Evolutionary conservation across 35 echinoderm and acorn worm genomes (phyloP).

Genomic region (Amphiura filiformis): DNA sequence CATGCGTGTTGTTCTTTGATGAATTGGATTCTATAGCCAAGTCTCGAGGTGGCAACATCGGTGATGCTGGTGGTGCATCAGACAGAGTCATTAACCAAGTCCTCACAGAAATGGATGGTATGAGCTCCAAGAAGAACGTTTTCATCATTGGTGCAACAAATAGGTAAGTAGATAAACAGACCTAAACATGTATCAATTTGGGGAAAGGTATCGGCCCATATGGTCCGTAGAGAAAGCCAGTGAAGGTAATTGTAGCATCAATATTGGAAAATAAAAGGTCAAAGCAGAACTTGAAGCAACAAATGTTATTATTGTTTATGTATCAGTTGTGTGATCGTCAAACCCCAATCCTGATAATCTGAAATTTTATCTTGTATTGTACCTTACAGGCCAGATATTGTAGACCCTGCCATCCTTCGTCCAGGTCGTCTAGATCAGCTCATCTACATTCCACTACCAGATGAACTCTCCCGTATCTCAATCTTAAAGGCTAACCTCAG

Average conservation of each 20-base stretch:
- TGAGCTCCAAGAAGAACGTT: conserved; percentile 96
- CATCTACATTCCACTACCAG: conserved; percentile 20
- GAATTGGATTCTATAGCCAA: conserved; percentile 99
- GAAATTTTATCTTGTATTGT: no score
- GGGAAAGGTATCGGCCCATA: no score
- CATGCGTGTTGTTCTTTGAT: conserved; percentile 97
- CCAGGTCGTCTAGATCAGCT: conserved; percentile 74
- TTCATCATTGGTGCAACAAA: conserved; percentile 99
- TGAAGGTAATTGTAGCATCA: no score
- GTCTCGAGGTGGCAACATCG: conserved; percentile 91
- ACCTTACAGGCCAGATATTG: conserved; percentile 82
- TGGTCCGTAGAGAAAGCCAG: no score
- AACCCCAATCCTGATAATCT: no score
- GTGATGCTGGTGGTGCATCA: conserved; percentile 93
- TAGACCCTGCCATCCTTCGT: conserved; percentile 90
- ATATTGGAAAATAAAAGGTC: no score
- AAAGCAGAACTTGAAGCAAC: no score
- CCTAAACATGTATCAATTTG: neutral
- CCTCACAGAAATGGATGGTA: conserved; percentile 92
- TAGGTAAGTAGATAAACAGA: conserved; percentile 49
- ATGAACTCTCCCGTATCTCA: conserved; percentile 78
- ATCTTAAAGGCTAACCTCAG: conserved; percentile 89
- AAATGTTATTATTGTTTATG: no score
- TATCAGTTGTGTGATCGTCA: no score
- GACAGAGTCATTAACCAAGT: conserved; percentile 98